A percentile compares a stretch with the other conserved stretches of the same genome.
These are phyloP conservation scores for Amia ocellicauda DNA, from an alignment of 2,113 vertebrate species.

Conservation along the genomic window DNA sequence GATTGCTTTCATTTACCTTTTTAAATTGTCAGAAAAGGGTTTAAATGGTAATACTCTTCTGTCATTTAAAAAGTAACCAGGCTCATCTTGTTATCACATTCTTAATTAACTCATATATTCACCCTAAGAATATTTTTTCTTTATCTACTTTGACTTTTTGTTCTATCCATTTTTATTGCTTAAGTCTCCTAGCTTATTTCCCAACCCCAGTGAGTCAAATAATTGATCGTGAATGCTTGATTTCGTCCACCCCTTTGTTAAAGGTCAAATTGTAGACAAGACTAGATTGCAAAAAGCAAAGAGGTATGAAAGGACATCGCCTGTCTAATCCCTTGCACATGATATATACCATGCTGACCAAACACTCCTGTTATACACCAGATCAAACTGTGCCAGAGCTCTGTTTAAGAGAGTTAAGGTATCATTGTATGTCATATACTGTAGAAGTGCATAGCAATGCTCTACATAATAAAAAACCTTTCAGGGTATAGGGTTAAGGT, in stretches of 20 bases:
- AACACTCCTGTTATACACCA: constrained; percentile 19
- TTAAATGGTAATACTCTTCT: neutral
- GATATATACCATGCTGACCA: constrained; percentile 14
- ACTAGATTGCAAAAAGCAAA: constrained; percentile 27
- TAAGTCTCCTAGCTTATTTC: constrained; percentile 33
- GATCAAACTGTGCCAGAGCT: neutral
- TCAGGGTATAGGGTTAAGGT: no score
- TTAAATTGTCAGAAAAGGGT: neutral
- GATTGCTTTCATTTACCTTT: neutral
- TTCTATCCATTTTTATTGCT: constrained; percentile 17
- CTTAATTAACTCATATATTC: no score
- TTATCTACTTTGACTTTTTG: neutral
- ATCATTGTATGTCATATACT: no score
- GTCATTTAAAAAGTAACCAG: neutral
- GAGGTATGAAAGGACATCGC: neutral
- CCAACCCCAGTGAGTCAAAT: constrained; percentile 40
- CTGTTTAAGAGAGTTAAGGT: no score
- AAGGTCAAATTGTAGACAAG: constrained; percentile 51
- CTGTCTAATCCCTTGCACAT: constrained; percentile 6
- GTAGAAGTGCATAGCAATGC: no score
- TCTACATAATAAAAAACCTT: no score
- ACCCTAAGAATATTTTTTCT: no score
- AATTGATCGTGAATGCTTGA: constrained; percentile 45
- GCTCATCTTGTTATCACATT: no score
- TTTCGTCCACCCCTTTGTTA: constrained; percentile 42